phyloP scores from a whole-genome alignment of 2,113 vertebrate species.

The Sula dactylatra region DNA sequence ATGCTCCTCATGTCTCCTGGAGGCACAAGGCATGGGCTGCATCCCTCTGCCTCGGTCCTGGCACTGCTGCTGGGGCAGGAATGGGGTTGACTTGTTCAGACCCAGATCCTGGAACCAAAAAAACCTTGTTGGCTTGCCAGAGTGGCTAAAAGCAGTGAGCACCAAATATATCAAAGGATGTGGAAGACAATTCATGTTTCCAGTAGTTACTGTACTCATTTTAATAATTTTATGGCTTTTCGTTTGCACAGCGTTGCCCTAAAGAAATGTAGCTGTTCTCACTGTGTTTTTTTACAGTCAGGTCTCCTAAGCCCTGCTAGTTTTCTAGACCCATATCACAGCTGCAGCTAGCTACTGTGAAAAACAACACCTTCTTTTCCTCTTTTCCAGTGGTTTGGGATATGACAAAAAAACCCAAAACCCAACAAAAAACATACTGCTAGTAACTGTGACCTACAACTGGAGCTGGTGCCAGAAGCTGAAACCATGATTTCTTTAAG shows the following conservation, averaged over 20 bases:
- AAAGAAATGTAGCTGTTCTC: neutral
- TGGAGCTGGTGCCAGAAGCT: constrained; percentile 41
- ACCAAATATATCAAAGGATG: neutral
- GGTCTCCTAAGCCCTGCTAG: neutral
- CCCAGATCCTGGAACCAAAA: neutral
- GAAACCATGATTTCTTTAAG: constrained; percentile 64
- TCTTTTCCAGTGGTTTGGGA: constrained; percentile 48
- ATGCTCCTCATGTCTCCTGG: neutral
- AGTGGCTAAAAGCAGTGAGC: neutral
- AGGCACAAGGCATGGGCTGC: neutral
- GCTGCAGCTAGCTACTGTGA: constrained; percentile 50
- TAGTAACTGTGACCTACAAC: constrained; percentile 58
- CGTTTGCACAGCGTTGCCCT: fast-evolving
- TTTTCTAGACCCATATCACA: constrained; percentile 21
- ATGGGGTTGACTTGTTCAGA: neutral
- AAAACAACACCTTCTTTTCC: constrained; percentile 67
- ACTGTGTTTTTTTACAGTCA: neutral
- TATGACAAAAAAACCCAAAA: neutral
- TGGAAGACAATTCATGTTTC: neutral
- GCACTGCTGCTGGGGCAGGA: fast-evolving
- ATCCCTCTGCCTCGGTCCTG: neutral
- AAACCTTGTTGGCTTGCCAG: neutral
- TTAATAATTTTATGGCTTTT: neutral
- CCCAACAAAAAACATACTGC: neutral
- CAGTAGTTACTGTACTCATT: neutral